Conservation (phyloP, 1,140 invertebrate species). For the Nomia melanderi region DNA sequence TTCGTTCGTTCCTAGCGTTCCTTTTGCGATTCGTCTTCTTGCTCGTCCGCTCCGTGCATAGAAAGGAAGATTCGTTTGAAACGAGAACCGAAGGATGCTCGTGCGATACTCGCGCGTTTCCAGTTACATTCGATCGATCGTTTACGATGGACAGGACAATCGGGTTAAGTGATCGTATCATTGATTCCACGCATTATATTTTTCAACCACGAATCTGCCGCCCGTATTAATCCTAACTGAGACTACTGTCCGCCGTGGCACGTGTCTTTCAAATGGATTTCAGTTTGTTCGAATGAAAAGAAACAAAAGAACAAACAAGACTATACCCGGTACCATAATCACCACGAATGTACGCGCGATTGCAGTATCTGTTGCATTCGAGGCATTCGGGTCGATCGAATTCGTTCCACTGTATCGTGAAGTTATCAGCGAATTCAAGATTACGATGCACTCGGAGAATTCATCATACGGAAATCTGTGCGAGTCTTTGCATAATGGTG, state of each 20-base stretch:
- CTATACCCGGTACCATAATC: too few relatives aligned
- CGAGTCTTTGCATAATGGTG: background rate
- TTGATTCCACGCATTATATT: conserved; percentile 40
- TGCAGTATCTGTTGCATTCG: background rate
- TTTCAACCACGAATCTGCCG: background rate
- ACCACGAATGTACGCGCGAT: too few relatives aligned
- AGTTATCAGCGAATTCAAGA: too few relatives aligned
- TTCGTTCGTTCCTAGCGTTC: too few relatives aligned
- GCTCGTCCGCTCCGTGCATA: background rate
- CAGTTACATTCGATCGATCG: background rate
- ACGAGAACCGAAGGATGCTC: background rate
- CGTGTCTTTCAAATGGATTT: background rate
- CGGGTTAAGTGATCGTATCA: conserved; percentile 40
- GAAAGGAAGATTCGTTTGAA: background rate
- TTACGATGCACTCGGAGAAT: background rate
- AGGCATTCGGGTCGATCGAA: background rate
- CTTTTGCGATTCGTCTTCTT: too few relatives aligned
- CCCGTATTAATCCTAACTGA: conserved; percentile 7
- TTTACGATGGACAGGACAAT: background rate
- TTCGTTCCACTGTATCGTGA: background rate
- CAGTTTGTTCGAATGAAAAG: background rate
- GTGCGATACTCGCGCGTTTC: background rate
- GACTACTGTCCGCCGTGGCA: background rate
- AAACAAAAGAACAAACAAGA: too few relatives aligned
- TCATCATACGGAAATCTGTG: background rate